Base-by-base conservation (phyloP, 1,140 invertebrate genomes). In the Drosophila trapezifrons region DNA sequence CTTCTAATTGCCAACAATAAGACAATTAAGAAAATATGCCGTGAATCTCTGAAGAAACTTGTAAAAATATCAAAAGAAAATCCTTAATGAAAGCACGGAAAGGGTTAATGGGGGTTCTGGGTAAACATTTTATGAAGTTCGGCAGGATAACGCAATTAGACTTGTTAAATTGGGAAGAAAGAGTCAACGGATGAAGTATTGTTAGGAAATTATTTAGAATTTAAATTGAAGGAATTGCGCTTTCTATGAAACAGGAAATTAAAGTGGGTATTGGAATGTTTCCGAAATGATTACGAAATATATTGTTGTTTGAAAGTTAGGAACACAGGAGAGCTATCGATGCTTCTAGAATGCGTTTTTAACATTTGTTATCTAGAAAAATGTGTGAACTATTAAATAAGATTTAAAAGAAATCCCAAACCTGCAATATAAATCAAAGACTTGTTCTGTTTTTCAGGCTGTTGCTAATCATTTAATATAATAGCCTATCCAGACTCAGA, bases 11-110 rank as follows among this genome's bases (percentile, higher is more conserved):
- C 80, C 72, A 67, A 84, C 72, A 83, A 80, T 43, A 76, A 84
- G 76, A 76, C 80, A 84, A 79, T 84, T 84, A 84, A 52, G 57
- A 73, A 63, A 83, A 84, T 69, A 80, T 84, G 80, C 77, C 63
- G 60, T 42, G 45, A 65, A 65, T 67, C 12, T 67, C 13, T 32
- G 15, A 22, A 38, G 25, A 43, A 70, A 40, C 29, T 56, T 70
- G 12, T 46, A 46, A 56, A 69, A 70, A 69, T 70, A 20, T 22
- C 5, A 22, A 57, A 46, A 10, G 43, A 47, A 70, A 47, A 32
- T 12, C 25, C 27, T 2, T 10, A n/a, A n/a, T 52, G 35, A 52
- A 18, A 12, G 29, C 6, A 40, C 20, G 49, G 20, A 70, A 49
- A 57, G 67, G 67, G 64, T 71, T 71, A 69, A 70, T 49, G 18